These are phyloP conservation scores for Tridacna crocea DNA, from an alignment of 2,888 invertebrate species.

Conservation along the genomic window DNA sequence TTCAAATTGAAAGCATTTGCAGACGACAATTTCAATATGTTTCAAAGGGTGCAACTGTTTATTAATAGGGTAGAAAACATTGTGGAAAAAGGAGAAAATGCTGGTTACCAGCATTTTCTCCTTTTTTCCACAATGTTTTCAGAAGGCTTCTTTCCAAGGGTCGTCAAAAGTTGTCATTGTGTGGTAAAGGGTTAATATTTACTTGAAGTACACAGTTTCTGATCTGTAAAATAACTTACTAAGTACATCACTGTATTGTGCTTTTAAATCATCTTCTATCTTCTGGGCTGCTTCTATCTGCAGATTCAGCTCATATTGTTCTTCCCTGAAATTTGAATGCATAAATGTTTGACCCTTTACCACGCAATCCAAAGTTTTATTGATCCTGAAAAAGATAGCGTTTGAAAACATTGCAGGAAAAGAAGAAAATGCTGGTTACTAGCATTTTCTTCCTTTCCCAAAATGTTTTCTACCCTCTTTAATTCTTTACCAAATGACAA, in stretches of 20 bases:
- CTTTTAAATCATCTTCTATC: constrained; percentile 70
- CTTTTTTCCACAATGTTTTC: neutral
- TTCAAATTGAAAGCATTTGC: too few relatives aligned
- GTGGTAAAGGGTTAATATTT: neutral
- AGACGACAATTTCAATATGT: too few relatives aligned
- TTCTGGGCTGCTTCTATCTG: constrained; percentile 75
- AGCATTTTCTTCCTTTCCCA: too few relatives aligned
- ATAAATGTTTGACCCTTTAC: neutral
- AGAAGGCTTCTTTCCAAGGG: neutral
- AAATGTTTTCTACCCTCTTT: too few relatives aligned
- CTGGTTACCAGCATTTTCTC: neutral
- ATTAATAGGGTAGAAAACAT: too few relatives aligned
- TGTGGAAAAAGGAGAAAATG: neutral
- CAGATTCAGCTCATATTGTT: constrained; percentile 75
- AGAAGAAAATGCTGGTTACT: too few relatives aligned
- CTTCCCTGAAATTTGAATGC: constrained; percentile 67
- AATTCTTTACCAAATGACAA: too few relatives aligned
- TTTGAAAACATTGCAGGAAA: too few relatives aligned
- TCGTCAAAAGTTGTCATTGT: neutral
- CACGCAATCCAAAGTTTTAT: too few relatives aligned
- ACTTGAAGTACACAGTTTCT: neutral
- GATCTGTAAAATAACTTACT: constrained; percentile 55
- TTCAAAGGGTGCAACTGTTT: too few relatives aligned
- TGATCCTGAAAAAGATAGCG: too few relatives aligned
- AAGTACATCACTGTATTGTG: constrained; percentile 63